phyloP scores from a whole-genome alignment of 2,797 vertebrate genomes.

The Hipposideros larvatus region DNA sequence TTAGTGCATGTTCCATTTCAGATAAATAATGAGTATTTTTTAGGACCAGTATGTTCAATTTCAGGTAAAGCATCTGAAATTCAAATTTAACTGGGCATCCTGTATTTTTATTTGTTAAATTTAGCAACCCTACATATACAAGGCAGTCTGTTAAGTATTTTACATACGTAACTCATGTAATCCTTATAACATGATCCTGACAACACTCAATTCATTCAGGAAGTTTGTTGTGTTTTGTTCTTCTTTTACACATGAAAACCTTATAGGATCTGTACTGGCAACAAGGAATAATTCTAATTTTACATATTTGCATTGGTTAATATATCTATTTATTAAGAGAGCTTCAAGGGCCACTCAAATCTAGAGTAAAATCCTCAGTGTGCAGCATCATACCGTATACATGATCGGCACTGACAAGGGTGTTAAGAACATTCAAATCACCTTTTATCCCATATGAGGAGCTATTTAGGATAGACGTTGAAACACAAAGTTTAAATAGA shows the following conservation, averaged over 20 bases:
- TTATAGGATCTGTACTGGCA: background rate
- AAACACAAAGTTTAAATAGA: background rate
- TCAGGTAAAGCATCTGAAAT: conserved; percentile 4
- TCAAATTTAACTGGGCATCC: background rate
- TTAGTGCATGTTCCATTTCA: background rate
- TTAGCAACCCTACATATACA: background rate
- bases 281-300: background rate
- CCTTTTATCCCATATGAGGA: background rate
- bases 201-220: background rate
- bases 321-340: background rate
- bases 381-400: background rate
- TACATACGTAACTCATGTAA: background rate
- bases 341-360: background rate
- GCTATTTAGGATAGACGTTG: background rate
- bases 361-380: background rate
- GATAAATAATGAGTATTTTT: background rate
- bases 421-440: background rate
- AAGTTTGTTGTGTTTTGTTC: background rate
- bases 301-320: background rate
- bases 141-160: background rate
- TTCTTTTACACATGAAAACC: background rate
- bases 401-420: background rate
- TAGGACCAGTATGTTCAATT: background rate
- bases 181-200: background rate
- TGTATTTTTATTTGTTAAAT: background rate